These are phyloP conservation scores for Lucilia cuprina DNA, from an alignment of 1,140 invertebrate genomes.

Conservation along the genomic window DNA sequence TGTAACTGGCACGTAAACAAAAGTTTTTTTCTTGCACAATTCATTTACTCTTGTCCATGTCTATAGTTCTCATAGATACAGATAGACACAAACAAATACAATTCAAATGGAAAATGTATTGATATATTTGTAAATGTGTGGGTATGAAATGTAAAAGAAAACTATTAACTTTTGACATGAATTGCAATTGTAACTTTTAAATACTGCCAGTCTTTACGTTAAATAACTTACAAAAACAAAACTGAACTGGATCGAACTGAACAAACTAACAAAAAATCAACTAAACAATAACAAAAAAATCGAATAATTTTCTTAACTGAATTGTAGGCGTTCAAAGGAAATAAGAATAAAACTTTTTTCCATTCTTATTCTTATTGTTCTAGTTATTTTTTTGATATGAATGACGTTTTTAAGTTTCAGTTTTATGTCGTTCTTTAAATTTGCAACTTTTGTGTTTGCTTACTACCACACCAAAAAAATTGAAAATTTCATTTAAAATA, in stretches of 20 bases:
- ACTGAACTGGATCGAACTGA: background rate
- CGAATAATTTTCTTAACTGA: background rate
- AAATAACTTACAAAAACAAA: background rate
- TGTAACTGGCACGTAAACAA: background rate
- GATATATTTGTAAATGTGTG: background rate
- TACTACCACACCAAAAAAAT: background rate
- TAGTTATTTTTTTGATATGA: background rate
- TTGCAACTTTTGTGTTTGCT: background rate
- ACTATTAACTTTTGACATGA: constrained; percentile 7
- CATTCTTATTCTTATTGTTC: background rate
- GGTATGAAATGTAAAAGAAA: background rate
- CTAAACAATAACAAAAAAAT: background rate
- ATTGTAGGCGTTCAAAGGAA: background rate
- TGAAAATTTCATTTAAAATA: background rate
- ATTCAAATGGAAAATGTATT: background rate
- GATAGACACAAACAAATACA: background rate
- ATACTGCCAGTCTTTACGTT: background rate
- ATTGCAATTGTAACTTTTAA: background rate
- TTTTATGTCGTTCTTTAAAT: background rate
- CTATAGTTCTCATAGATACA: too few species aligned
- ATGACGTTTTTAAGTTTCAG: background rate
- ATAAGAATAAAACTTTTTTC: background rate
- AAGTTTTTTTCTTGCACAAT: too few species aligned
- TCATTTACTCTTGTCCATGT: too few species aligned
- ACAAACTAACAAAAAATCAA: too few species aligned